Conservation (phyloP, 1,140 invertebrate species). For the Heliothis virescens region DNA sequence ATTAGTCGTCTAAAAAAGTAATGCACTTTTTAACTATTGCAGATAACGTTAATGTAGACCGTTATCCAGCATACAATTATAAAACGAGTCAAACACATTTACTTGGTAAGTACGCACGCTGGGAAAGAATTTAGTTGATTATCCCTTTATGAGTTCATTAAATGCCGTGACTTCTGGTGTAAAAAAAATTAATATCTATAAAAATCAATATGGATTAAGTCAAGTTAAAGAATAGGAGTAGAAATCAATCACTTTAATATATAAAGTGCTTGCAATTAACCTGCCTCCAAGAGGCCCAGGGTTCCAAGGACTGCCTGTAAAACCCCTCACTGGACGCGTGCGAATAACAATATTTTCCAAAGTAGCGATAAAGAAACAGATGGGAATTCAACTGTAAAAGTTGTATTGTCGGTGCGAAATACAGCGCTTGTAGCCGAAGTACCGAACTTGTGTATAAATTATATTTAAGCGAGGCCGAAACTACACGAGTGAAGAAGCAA, state of each 20-base stretch:
- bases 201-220: neutral
- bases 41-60: slow-evolving; percentile 28
- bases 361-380: neutral
- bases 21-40: slow-evolving; percentile 19
- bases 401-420: neutral
- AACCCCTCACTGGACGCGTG: neutral
- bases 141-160: too few relatives aligned
- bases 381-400: neutral
- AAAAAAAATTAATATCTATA: too few relatives aligned
- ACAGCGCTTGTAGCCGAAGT: neutral
- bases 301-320: neutral
- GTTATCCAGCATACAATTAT: neutral
- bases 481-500: slow-evolving; percentile 9
- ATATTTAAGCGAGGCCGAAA: slow-evolving; percentile 1
- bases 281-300: slow-evolving; percentile 10
- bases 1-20: neutral
- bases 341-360: neutral
- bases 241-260: neutral
- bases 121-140: too few relatives aligned
- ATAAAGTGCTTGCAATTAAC: neutral
- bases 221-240: neutral
- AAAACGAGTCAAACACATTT: too few relatives aligned
- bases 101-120: too few relatives aligned
- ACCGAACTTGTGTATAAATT: neutral
- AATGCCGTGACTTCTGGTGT: too few relatives aligned